Evolutionary conservation across 2,113 vertebrate species (phyloP), one percentile per base, ranked within the genome.

Genomic region (rabbit (Oryctolagus cuniculus)): DNA sequence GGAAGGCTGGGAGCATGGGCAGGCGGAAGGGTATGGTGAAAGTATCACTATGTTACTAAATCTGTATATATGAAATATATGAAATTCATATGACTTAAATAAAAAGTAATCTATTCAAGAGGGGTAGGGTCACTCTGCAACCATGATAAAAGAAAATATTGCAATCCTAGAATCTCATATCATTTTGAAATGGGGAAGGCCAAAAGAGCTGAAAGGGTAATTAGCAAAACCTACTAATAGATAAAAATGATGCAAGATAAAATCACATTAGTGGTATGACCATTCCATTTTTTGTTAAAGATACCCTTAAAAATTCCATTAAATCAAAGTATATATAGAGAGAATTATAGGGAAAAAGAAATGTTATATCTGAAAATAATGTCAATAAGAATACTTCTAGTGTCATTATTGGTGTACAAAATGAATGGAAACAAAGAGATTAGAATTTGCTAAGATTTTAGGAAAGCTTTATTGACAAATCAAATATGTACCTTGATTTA

Each of bases 381-480:
- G 17, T 53, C 27, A 85, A 6, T 63, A 70, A 85, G 64, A 36
- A 6, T 38, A 64, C 44, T 27, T 75, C 49, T 75, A 66, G 22
- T 67, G 16, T 51, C 29, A 80, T 51, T 89, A 69, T 9, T 66
- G 53, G 21, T 4, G 61, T 8, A 9, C 66, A 15, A 84, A 84
- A 49, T 77, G 38, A 64, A 3, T 70, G 63, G 36, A 91, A 44
- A 5, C 34, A 93, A 78, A 66, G 79, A 36, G 27, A 75, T 82
- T 1, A 70, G 84, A 95, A 83, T 17, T 81, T 93, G 80, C 34
- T 74, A 69, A 70, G 3, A 12, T 81, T 86, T 81, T 81, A 72
- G 63, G 21, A 78, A 93, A 89, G 4, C 1, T 82, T 63, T 53
- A 31, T 73, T 36, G 51, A 64, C 24, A 92, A 93, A 83, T 25